A percentile compares a stretch with the other conserved stretches of the same genome.
Evolutionary conservation across 1,140 invertebrate species (phyloP).

Genomic region (Oscheius sp.): DNA sequence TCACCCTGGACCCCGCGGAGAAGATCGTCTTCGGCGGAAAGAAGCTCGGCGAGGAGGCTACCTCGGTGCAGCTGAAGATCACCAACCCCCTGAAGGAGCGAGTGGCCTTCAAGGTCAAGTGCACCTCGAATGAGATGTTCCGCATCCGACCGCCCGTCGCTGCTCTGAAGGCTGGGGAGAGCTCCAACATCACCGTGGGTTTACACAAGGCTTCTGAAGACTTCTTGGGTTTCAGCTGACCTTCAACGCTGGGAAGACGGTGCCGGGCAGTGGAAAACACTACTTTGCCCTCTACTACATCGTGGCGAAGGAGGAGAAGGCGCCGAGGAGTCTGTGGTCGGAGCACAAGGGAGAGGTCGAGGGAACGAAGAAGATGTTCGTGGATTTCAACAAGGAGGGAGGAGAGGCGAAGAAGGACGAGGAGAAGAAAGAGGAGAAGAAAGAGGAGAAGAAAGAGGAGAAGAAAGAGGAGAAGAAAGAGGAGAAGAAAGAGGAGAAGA

Average conservation of each 20-base stretch:
- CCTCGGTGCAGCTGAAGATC: constrained; percentile 34
- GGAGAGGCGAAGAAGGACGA: constrained; percentile 28
- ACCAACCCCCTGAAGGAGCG: constrained; percentile 40
- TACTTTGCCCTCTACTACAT: constrained; percentile 50
- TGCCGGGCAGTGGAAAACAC: constrained; percentile 47
- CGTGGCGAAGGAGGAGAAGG: constrained; percentile 33
- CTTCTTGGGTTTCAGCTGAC: constrained; percentile 45
- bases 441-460: constrained; percentile 42
- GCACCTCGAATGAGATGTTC: constrained; percentile 49
- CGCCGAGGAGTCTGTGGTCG: constrained; percentile 5
- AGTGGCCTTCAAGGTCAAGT: constrained; percentile 45
- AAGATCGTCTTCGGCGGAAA: constrained; percentile 41
- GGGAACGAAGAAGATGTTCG: constrained; percentile 12
- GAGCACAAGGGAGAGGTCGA: constrained; percentile 6
- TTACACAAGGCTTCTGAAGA: no score
- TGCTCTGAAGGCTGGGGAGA: constrained; percentile 26
- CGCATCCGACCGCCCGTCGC: constrained; percentile 47
- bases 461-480: constrained; percentile 42
- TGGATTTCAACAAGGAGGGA: constrained; percentile 27
- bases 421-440: constrained; percentile 44
- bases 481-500: constrained; percentile 40
- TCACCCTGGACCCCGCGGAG: constrained; percentile 41
- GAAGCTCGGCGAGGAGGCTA: constrained; percentile 44
- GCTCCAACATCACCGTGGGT: constrained; percentile 17
- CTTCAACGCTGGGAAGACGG: constrained; percentile 42